These are phyloP conservation scores for Nicator chloris DNA, from an alignment of 2,113 vertebrate species.

Conservation along the genomic window DNA sequence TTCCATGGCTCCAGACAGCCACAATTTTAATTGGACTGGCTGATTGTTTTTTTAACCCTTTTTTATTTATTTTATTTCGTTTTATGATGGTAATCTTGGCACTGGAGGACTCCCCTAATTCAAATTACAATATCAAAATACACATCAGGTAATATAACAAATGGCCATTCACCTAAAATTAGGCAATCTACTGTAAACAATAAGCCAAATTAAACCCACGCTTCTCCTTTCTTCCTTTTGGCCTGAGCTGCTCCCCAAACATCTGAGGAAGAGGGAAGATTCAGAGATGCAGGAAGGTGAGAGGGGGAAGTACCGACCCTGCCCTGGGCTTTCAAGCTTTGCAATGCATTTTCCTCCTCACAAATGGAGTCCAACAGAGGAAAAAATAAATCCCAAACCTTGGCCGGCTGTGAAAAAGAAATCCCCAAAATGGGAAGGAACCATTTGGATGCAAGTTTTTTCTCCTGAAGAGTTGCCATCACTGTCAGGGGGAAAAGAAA, in stretches of 20 bases:
- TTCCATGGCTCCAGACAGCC: constrained; percentile 57
- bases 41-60: constrained; percentile 45
- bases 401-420: neutral
- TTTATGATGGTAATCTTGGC: constrained; percentile 34
- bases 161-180: constrained; percentile 46
- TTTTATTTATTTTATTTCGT: constrained; percentile 14
- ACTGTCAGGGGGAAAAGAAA: neutral
- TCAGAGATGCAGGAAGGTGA: neutral
- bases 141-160: constrained; percentile 34
- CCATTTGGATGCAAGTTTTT: neutral
- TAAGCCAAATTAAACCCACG: constrained; percentile 36
- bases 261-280: neutral
- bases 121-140: constrained; percentile 32
- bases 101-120: neutral
- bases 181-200: constrained; percentile 38
- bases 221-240: constrained; percentile 15
- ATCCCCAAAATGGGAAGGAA: neutral
- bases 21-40: constrained; percentile 43
- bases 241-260: neutral
- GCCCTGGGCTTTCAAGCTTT: neutral
- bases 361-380: neutral
- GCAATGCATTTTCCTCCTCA: neutral
- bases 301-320: neutral
- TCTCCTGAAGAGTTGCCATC: neutral
- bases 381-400: neutral